phyloP scores from a whole-genome alignment of 2,113 vertebrate genomes.

The Parus major region DNA sequence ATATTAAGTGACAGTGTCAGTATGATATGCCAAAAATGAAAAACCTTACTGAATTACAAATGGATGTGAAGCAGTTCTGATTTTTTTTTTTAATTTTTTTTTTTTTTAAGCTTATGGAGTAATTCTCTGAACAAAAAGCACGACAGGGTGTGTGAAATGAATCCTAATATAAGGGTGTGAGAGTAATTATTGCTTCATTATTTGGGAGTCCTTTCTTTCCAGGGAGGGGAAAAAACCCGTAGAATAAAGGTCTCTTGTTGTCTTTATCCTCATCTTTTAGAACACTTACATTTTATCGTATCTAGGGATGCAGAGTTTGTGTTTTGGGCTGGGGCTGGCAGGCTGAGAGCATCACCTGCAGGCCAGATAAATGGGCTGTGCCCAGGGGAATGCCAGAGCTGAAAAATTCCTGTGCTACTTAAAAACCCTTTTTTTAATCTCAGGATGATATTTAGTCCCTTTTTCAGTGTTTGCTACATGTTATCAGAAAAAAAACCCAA shows the following conservation, averaged over 20 bases:
- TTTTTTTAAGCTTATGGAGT: not conserved
- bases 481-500: not conserved
- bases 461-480: not conserved
- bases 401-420: not conserved
- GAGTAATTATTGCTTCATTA: not conserved
- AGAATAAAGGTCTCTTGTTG: not conserved
- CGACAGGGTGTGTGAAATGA: not conserved
- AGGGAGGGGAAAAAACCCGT: not conserved
- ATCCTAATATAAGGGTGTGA: not conserved
- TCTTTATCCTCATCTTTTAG: not conserved
- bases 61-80: not conserved
- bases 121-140: not conserved
- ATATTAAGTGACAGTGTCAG: not conserved
- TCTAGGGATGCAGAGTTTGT: not conserved
- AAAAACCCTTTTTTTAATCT: not conserved
- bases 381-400: not conserved
- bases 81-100: not conserved
- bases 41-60: not conserved
- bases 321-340: not conserved
- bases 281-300: not conserved
- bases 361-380: not conserved
- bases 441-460: not conserved
- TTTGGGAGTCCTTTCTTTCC: not conserved
- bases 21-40: not conserved
- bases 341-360: not conserved